phyloP scores from a whole-genome alignment of 2,113 vertebrate species.

The Bubo scandiacus region DNA sequence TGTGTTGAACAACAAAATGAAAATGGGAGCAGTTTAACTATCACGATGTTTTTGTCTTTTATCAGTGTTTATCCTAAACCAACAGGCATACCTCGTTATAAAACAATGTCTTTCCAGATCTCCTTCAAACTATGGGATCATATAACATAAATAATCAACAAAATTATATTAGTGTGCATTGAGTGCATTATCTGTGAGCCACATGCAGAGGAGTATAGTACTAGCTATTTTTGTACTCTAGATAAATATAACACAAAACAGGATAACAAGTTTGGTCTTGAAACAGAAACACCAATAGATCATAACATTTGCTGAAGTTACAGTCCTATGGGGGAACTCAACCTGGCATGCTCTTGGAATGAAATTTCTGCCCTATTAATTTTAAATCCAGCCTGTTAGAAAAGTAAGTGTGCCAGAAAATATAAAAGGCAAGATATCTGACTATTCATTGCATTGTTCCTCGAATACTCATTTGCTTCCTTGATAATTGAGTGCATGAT shows the following conservation, averaged over 20 bases:
- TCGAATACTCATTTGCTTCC: conserved; percentile 10
- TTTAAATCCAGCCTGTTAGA: conserved; percentile 10
- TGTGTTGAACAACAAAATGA: neutral
- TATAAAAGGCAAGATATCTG: neutral
- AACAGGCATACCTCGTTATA: neutral
- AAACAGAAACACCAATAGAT: conserved; percentile 63
- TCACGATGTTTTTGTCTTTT: neutral
- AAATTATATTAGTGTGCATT: neutral
- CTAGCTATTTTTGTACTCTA: conserved; percentile 26
- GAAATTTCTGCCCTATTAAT: conserved; percentile 34
- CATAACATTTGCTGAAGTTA: conserved; percentile 43
- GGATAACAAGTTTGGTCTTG: conserved; percentile 49
- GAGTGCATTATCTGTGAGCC: conserved; percentile 3
- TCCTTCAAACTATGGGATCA: neutral
- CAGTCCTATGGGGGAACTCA: neutral
- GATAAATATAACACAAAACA: conserved; percentile 46
- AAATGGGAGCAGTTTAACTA: neutral
- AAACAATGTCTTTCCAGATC: neutral
- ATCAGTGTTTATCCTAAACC: conserved; percentile 2
- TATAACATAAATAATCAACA: neutral
- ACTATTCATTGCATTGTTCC: neutral
- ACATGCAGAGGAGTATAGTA: neutral
- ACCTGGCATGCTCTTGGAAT: neutral
- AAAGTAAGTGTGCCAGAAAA: conserved; percentile 9
- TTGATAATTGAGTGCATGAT: neutral